Conservation (phyloP, 1,140 invertebrate species). For the Caenorhabditis remanei region DNA sequence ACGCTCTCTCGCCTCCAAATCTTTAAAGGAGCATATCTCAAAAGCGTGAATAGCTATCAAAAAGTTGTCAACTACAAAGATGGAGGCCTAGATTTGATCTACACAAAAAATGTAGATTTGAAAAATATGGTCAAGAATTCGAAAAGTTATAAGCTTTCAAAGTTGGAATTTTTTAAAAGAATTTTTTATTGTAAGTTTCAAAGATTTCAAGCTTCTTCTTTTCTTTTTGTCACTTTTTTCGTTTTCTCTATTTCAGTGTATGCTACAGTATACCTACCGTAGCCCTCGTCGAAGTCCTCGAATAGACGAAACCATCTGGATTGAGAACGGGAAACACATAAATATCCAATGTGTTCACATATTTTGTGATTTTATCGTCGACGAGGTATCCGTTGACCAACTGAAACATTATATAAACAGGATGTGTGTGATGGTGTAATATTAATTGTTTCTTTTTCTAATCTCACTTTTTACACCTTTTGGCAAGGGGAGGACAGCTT, state of each 20-base stretch:
- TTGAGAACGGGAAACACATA: constrained; percentile 83
- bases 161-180: no score
- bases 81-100: no score
- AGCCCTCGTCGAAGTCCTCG: constrained; percentile 78
- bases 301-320: constrained; percentile 84
- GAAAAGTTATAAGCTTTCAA: neutral
- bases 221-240: no score
- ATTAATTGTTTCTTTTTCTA: neutral
- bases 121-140: no score
- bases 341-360: constrained; percentile 79
- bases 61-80: neutral
- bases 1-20: neutral
- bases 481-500: neutral
- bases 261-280: constrained; percentile 55
- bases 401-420: constrained; percentile 60
- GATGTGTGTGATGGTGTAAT: neutral
- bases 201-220: no score
- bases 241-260: no score
- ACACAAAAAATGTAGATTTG: no score
- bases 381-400: constrained; percentile 72
- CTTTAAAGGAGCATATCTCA: neutral
- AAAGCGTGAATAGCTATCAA: no score
- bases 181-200: no score
- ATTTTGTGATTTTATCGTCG: constrained; percentile 74
- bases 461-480: constrained; percentile 1